Conservation (phyloP, 2,113 vertebrate genomes). For the Otus sunia region DNA sequence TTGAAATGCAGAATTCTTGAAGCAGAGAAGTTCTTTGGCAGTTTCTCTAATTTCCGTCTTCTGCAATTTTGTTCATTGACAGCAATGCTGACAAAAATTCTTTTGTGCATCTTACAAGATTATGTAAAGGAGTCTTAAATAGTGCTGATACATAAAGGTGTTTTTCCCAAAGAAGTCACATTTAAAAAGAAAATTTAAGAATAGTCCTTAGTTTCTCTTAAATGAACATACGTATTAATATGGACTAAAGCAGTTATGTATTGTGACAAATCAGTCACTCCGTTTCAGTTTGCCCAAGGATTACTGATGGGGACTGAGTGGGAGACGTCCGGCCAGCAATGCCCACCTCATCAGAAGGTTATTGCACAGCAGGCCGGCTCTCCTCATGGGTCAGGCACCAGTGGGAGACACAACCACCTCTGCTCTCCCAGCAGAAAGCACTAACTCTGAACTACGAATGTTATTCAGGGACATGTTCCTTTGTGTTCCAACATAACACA, state of each 20-base stretch:
- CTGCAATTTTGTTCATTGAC: not conserved
- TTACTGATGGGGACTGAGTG: not conserved
- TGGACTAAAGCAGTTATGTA: not conserved
- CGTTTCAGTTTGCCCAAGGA: not conserved
- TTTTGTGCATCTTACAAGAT: not conserved
- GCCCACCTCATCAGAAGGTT: not conserved
- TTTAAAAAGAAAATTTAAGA: too few species aligned
- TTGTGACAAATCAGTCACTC: not conserved
- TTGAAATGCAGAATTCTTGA: not conserved
- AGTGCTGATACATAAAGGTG: not conserved
- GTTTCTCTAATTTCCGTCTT: not conserved
- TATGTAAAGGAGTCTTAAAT: not conserved
- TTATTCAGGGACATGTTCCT: not conserved
- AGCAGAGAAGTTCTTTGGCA: not conserved
- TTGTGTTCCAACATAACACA: not conserved
- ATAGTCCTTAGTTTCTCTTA: not conserved
- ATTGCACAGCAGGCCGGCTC: accelerated
- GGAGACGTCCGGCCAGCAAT: accelerated
- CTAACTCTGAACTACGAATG: not conserved
- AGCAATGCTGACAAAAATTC: not conserved
- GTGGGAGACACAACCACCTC: not conserved
- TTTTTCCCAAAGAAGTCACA: not conserved
- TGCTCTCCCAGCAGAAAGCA: not conserved
- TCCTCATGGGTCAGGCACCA: not conserved
- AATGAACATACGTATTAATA: not conserved